Evolutionary conservation across 2,113 vertebrate species (phyloP).

Genomic region (Anser brachyrhynchus): DNA sequence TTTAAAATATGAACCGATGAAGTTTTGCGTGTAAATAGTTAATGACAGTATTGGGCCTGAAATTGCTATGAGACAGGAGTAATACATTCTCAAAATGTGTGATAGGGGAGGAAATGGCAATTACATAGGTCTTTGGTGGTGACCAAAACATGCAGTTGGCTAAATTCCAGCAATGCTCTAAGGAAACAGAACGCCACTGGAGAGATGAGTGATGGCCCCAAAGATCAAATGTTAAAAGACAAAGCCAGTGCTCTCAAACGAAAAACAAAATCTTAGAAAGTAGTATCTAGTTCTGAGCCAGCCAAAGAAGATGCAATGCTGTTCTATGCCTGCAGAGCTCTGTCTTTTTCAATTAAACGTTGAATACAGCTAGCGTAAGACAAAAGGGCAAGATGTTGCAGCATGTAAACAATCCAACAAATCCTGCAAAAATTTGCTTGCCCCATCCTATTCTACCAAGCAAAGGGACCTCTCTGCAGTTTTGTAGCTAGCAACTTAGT

Average conservation of each 20-base stretch:
- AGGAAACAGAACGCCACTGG: not conserved
- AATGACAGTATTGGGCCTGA: not conserved
- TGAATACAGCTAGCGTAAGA: not conserved
- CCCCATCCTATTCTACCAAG: not conserved
- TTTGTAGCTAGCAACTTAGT: not conserved
- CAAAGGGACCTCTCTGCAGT: not conserved
- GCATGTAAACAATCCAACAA: not conserved
- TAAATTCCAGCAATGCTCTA: slow-evolving; percentile 29
- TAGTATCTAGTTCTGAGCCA: not conserved
- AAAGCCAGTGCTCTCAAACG: not conserved
- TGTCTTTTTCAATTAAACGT: not conserved
- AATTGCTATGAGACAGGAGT: not conserved
- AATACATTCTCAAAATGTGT: not conserved
- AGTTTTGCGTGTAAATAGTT: not conserved
- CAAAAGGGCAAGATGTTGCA: not conserved
- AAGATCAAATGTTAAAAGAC: slow-evolving; percentile 23
- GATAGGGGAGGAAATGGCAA: slow-evolving; percentile 20
- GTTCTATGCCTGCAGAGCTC: not conserved
- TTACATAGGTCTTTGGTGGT: not conserved
- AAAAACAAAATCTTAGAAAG: slow-evolving; percentile 1
- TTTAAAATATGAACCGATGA: not conserved
- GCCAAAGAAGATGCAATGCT: not conserved
- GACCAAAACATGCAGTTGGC: not conserved
- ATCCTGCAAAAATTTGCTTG: not conserved
- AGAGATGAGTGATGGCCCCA: not conserved